Percentiles rank a stretch among this genome's conserved stretches.
Evolutionary conservation across 2,113 vertebrate species (phyloP).

Genomic region (Opisthocomus hoazin): DNA sequence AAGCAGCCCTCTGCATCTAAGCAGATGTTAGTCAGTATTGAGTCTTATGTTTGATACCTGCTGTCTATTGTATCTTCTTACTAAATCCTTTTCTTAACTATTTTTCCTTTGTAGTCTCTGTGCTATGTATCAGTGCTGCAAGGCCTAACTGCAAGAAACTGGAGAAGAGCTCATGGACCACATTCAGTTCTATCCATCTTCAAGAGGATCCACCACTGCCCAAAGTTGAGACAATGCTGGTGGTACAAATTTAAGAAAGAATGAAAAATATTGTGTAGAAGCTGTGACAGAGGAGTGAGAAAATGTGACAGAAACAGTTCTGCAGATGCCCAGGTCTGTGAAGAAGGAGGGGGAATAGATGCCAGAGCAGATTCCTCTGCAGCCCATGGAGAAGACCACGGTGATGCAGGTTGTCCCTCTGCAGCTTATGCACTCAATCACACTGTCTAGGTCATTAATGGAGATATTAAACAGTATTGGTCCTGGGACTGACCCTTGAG

Average conservation of each 20-base stretch:
- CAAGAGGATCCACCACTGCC: neutral
- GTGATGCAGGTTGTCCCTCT: neutral
- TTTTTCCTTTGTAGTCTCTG: neutral
- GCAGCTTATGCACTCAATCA: neutral
- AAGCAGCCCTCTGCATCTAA: neutral
- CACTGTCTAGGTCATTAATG: neutral
- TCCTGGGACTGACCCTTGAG: neutral
- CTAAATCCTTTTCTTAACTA: neutral
- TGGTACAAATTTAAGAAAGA: neutral
- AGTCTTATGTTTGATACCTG: neutral
- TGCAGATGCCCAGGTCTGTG: neutral
- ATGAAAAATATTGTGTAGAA: neutral
- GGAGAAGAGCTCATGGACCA: neutral
- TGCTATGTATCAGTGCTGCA: neutral
- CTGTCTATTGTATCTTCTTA: neutral
- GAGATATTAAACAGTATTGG: neutral
- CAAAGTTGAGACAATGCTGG: neutral
- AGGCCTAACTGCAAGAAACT: neutral
- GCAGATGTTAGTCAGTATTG: neutral
- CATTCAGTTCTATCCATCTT: neutral
- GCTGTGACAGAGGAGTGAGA: neutral
- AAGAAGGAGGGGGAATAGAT: neutral
- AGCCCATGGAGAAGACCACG: too few species aligned
- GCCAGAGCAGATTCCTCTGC: neutral
- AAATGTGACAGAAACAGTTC: neutral